Base-by-base conservation (phyloP, 2,113 vertebrate species). In the Eptesicus fuscus region DNA sequence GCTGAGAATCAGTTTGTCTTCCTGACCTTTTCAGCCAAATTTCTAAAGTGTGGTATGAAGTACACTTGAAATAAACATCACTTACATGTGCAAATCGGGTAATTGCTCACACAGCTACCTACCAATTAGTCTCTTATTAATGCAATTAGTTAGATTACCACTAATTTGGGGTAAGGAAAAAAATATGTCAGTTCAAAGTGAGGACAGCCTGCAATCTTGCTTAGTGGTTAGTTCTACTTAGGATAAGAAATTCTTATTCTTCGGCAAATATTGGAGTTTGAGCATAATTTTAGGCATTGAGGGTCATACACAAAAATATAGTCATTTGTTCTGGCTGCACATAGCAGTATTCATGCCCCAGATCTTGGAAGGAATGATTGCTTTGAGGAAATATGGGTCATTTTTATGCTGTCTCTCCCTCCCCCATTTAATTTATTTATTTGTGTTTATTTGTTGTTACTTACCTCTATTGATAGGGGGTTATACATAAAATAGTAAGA, bases 41-140 rank as follows among this genome's bases (percentile, higher is more conserved):
- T 94, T 96, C n/a, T 87, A 88, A 84, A 94, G 51, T 37, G 82
- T 91, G 23, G 12, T 42, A 47, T 42, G 16, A 91, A 80, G 23
- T 87, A 92, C 56, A 67, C 35, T 94, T 93, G 40, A 96, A 90
- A 92, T 96, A 93, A 93, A 77, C 71, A 97, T 96, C 40, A 87
- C 7, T 97, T 96, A 69, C n/a, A 71, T 65, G 77, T 92, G 53
- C 67, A 95, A 88, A 94, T 95, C 5, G 0, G 53, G 22, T 97
- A 94, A 97, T 93, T 96, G 77, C 87, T 96, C 35, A 89, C 49
- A 90, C 13, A 85, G 80, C 76, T 93, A 92, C 87, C 53, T 88
- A 95, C 59, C 40, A 96, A 69, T 96, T 97, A 96, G 77, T 93
- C 92, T 92, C 30, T 95, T 95, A 86, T 69, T 71, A 78, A 93